Evolutionary conservation across 2,797 vertebrate genomes (phyloP).

Genomic region (Melanotaenia maccullochi): DNA sequence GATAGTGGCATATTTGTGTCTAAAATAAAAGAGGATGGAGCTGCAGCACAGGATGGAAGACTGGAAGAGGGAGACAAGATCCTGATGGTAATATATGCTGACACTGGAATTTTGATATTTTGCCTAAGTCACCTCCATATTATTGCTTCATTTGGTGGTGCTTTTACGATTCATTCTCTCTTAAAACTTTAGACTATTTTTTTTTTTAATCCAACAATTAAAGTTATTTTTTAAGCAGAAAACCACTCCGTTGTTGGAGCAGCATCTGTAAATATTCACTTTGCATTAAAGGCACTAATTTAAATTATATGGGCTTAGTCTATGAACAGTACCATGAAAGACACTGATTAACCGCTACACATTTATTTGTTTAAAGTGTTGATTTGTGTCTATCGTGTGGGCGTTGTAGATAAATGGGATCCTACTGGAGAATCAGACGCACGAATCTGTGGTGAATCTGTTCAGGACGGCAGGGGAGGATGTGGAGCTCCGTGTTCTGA

Average conservation of each 20-base stretch:
- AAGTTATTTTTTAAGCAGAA: neutral
- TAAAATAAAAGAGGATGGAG: slow-evolving; percentile 93
- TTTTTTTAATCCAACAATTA: neutral
- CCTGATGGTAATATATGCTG: slow-evolving; percentile 86
- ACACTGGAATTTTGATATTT: neutral
- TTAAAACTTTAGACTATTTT: neutral
- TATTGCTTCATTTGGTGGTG: neutral
- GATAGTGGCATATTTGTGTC: slow-evolving; percentile 94
- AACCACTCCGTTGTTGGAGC: neutral
- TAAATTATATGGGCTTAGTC: neutral
- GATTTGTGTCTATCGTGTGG: slow-evolving; percentile 3
- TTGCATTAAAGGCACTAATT: neutral
- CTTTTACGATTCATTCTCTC: neutral
- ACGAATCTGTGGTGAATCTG: slow-evolving; percentile 88
- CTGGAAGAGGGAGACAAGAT: slow-evolving; percentile 96
- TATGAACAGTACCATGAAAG: neutral
- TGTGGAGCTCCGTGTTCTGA: slow-evolving; percentile 88
- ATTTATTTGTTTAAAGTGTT: neutral
- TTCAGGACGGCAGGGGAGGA: slow-evolving; percentile 90
- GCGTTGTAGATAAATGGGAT: slow-evolving; percentile 89
- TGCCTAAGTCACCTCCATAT: neutral
- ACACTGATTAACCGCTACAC: slow-evolving; percentile 3
- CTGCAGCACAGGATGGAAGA: slow-evolving; percentile 90
- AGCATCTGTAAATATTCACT: neutral
- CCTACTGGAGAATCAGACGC: slow-evolving; percentile 85